These are phyloP conservation scores for Gracilinanus agilis DNA, from an alignment of 2,113 vertebrate genomes.

Conservation along the genomic window DNA sequence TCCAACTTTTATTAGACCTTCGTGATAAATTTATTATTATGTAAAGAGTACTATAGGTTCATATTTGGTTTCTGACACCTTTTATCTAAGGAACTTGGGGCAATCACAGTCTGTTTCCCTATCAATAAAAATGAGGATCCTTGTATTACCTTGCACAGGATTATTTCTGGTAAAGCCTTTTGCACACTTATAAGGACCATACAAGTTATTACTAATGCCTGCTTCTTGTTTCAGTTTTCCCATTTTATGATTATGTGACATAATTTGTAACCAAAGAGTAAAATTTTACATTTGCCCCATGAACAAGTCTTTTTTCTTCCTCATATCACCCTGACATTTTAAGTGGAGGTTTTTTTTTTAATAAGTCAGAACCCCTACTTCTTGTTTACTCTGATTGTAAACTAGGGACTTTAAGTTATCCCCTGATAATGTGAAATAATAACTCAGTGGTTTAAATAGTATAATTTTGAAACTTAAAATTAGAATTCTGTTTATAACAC, in stretches of 20 bases:
- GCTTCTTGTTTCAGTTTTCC: not conserved
- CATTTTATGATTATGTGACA: not conserved
- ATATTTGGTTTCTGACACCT: not conserved
- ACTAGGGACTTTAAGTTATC: not conserved
- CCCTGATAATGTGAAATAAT: not conserved
- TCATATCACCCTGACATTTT: not conserved
- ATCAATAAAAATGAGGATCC: not conserved
- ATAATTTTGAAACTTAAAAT: conserved; percentile 8
- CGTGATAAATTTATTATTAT: not conserved
- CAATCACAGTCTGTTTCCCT: not conserved
- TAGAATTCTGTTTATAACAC: no score
- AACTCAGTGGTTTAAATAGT: not conserved
- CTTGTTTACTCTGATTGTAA: conserved; percentile 18
- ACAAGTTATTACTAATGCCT: not conserved
- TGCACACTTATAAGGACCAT: not conserved
- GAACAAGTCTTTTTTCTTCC: not conserved
- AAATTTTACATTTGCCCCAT: not conserved
- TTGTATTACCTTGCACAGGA: not conserved
- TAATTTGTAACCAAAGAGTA: not conserved
- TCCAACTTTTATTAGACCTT: no score
- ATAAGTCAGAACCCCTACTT: not conserved
- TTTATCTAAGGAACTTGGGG: not conserved
- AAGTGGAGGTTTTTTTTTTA: not conserved
- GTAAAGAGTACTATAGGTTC: not conserved
- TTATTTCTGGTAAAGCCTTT: not conserved